Evolutionary conservation across 2,113 vertebrate genomes (phyloP), one percentile per base, ranked within the genome.

Genomic region (Melanerpes formicivorus): DNA sequence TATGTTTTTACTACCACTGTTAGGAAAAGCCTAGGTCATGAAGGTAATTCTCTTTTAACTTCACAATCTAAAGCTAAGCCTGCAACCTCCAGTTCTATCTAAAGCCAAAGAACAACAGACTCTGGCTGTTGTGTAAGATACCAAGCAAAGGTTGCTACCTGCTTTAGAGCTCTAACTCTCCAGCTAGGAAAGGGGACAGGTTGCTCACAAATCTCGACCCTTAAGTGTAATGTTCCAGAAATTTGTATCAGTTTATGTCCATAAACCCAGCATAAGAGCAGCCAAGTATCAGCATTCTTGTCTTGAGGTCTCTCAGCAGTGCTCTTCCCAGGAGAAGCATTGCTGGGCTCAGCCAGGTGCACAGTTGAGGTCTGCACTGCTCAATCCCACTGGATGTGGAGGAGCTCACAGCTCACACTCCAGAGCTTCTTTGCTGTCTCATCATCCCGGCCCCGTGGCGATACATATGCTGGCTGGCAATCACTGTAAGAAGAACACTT

Each of bases 321-420:
- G 79, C 46, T 84, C 18, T 77, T 91, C 56, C 79, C 50, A 2
- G 2, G 63, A 90, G 75, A 25, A 69, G 59, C 30, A 27, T 25
- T 0, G 0, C 79, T 54, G 70, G 34, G 69, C 65, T 83, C 72
- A 55, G 42, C 56, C 72, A 62, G 69, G 42, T 34, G 3, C 23
- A 19, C 11, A 2, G 17, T 7, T 30, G 29, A 48, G 17, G 48
- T 22, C 27, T 23, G 44, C 4, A 8, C 79, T 60, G 80, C 73
- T 99, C 97, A 99, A 91, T 98, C 97, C 98, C 98, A 97, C 85
- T 98, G 97, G 80, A 99, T 98, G 37, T 98, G 98, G 0, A 99
- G 98, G 26, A 98, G 98, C 88, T 99, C 98, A 66, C 99, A 99
- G 97, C 99, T 99, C 95, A 97, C 96, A 0, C 97, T 98, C 99